phyloP scores from a whole-genome alignment of 2,113 vertebrate genomes.

The Hylia prasina region DNA sequence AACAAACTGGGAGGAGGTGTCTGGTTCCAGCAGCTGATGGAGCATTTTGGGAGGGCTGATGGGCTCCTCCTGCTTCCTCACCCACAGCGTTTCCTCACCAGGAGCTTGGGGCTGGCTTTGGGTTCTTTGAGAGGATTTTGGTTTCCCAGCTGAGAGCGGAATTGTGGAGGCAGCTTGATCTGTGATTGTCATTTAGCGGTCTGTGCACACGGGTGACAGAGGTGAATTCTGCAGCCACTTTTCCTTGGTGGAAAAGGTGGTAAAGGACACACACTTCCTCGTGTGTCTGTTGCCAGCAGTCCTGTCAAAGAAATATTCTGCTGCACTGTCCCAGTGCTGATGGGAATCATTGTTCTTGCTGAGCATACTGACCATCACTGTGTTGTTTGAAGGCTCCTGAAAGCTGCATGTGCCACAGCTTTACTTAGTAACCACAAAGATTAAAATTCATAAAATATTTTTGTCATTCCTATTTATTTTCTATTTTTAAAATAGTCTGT shows the following conservation, averaged over 20 bases:
- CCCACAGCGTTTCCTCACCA: neutral
- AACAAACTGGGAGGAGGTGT: no score
- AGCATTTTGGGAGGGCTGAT: no score
- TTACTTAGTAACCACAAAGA: neutral
- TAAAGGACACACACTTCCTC: neutral
- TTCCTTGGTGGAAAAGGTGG: neutral
- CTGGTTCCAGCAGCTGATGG: neutral
- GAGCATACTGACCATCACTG: rapidly evolving
- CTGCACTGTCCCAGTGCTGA: neutral
- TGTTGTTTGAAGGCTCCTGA: neutral
- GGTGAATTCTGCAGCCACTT: neutral
- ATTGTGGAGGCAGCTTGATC: neutral
- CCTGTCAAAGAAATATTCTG: neutral
- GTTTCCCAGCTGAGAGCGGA: neutral
- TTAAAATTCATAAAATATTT: neutral
- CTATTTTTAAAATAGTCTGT: neutral
- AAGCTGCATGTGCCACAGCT: neutral
- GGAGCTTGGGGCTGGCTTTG: neutral
- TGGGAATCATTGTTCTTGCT: neutral
- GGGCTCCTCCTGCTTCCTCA: neutral
- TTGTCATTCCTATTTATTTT: neutral
- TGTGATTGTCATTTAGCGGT: rapidly evolving
- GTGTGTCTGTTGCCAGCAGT: neutral
- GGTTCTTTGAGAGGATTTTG: neutral
- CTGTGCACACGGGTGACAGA: rapidly evolving